Evolutionary conservation across 2,797 vertebrate genomes (phyloP), one percentile per base, ranked within the genome.

Genomic region (Paedocypris micromegethes): DNA sequence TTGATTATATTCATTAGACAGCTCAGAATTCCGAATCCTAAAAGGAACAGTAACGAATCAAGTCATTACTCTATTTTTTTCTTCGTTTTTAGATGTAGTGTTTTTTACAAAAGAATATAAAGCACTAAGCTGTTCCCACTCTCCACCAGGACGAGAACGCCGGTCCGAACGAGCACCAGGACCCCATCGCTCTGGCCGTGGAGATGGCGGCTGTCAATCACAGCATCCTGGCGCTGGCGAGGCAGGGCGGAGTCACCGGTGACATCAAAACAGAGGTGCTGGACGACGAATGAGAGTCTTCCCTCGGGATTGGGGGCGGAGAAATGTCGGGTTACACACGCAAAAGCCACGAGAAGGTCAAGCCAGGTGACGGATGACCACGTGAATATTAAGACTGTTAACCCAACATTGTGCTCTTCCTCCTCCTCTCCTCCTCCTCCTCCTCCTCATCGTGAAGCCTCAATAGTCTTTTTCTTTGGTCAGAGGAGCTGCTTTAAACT

Each of bases 211-310:
- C 91, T 0, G 93, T 90, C 80, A 92, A 92, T 83, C 92, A 94
- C 85, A 89, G 89, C 84, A 92, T 91, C 88, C 84, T 92, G 79
- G 91, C 91, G 1, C 77, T 93, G 78, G 90, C 92, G 82, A 87
- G 86, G 82, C 94, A 93, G 88, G 80, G 84, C 6, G 84, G 90
- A 82, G 83, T 86, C 81, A 83, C 76, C 38, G 47, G 79, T 70
- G 91, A 94, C 83, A 94, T 99, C 91, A 99, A 99, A 91, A 95
- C 92, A 83, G 96, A 99, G 87, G 93, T 89, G 83, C 88, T 94
- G 76, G 96, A 98, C 47, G 93, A 97, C 42, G 95, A 97, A 90
- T 98, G 91, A 98, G 78, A 54, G 65, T 9, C 40, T 41, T 42
- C 51, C 55, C 48, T 61, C 40, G 2, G 2, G 41, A 3, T 41